Base-by-base conservation (phyloP, 2,113 vertebrate genomes). In the Syrmaticus mikado region DNA sequence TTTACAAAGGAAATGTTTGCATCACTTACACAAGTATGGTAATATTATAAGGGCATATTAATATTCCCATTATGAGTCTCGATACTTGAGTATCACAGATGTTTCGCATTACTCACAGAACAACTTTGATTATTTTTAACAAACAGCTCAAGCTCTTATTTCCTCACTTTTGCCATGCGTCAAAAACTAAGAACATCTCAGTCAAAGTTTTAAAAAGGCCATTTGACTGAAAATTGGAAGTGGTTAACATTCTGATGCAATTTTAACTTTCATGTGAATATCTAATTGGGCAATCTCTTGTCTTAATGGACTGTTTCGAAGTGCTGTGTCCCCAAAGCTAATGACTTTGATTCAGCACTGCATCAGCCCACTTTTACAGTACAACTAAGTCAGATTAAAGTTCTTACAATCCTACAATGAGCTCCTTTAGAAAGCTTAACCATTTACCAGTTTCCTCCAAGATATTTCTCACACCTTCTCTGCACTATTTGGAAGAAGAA, bases 241-340 rank as follows among this genome's bases (percentile, higher is more conserved):
- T 40, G 61, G 67, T 92, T 92, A 87, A 85, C 60, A 60, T 91
- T 83, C 79, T 77, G 72, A 87, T 85, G 84, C 50, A 80, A 91
- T 94, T 93, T 89, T 85, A 91, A 87, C 67, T 78, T 65, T 87
- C 94, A 87, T 3, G 11, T 87, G 75, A 77, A 77, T 87, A 93
- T 85, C 87, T 82, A 87, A 94, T 87, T 91, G 57, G 60, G 82
- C 64, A 90, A 82, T 89, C 84, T 91, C 85, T 89, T 87, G 55
- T 58, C 45, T 94, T 93, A 95, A 94, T 75, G 65, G 91, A 50
- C 91, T 90, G 71, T 82, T 95, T 89, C 45, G 0, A 73, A 92
- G 75, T n/a, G 27, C 68, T 79, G 77, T 58, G 41, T 85, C 85
- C 89, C 65, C 87, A 71, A 19, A 91, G 30, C 41, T 92, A 80